Evolutionary conservation across 2,888 invertebrate genomes (phyloP).

Genomic region (Cheilosia grossa): DNA sequence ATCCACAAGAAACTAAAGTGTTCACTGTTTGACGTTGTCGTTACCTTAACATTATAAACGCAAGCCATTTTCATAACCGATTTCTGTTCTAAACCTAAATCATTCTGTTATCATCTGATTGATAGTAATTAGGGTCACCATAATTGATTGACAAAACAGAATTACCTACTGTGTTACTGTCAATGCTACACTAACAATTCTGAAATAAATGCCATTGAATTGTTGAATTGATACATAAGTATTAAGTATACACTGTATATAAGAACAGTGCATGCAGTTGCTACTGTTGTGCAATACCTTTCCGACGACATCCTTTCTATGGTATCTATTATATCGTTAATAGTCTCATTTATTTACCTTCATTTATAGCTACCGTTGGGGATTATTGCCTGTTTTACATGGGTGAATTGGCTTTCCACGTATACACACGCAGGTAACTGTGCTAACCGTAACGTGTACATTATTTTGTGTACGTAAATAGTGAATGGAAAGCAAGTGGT

Average conservation of each 20-base stretch:
- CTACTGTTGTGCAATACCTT: conserved; percentile 38
- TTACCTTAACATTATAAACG: no score
- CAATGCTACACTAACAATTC: conserved; percentile 33
- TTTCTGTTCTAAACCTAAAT: no score
- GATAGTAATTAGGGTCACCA: no score
- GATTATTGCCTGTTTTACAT: conserved; percentile 60
- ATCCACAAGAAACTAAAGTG: no score
- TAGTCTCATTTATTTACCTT: conserved; percentile 62
- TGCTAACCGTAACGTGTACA: conserved; percentile 12
- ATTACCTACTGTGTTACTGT: conserved; percentile 1
- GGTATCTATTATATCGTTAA: conserved; percentile 67
- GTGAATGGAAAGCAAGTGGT: conserved; percentile 20
- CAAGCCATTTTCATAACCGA: no score
- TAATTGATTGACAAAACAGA: conserved; percentile 3
- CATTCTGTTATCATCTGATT: no score
- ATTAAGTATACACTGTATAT: conserved; percentile 5
- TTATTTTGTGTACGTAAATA: conserved; percentile 24
- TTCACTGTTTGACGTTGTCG: no score
- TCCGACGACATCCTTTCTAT: conserved; percentile 59
- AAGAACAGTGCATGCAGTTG: neutral
- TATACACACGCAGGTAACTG: conserved; percentile 17
- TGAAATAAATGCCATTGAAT: conserved; percentile 37
- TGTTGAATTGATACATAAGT: neutral
- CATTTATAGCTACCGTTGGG: conserved; percentile 43
- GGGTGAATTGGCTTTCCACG: conserved; percentile 6